Evolutionary conservation across 2,888 invertebrate genomes (phyloP).

Genomic region (Tachystola acroxantha): DNA sequence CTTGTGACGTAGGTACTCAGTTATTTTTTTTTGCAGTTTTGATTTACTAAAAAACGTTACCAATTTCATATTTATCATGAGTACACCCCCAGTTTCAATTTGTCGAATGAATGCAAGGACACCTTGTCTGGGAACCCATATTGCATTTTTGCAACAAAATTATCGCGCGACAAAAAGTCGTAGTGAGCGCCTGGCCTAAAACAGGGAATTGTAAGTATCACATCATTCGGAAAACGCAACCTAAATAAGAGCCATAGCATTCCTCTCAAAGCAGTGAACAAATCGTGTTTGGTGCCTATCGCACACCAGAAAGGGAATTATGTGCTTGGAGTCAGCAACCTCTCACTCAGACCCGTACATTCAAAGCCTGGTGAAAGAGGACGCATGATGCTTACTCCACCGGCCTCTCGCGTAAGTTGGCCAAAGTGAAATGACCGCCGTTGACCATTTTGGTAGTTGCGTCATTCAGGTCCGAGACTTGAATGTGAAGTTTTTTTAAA

Average conservation of each 20-base stretch:
- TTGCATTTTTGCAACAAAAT: too few species aligned
- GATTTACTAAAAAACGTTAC: too few species aligned
- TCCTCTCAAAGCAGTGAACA: slow-evolving; percentile 12
- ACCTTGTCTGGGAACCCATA: too few species aligned
- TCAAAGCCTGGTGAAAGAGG: slow-evolving; percentile 33
- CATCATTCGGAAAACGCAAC: not conserved
- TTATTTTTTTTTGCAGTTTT: too few species aligned
- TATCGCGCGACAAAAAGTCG: too few species aligned
- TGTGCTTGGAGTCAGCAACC: slow-evolving; percentile 13
- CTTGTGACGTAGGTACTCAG: too few species aligned
- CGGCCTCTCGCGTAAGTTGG: slow-evolving; percentile 64
- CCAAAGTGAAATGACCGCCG: slow-evolving; percentile 76
- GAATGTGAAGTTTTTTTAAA: slow-evolving; percentile 1
- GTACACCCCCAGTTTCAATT: too few species aligned
- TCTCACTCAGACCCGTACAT: slow-evolving; percentile 32
- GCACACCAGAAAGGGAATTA: slow-evolving; percentile 34
- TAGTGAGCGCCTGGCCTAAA: too few species aligned
- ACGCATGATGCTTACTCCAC: slow-evolving; percentile 28
- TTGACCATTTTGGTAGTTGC: slow-evolving; percentile 71
- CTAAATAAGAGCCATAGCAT: slow-evolving; percentile 11
- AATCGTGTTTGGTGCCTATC: slow-evolving; percentile 44
- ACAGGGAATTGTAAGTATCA: too few species aligned
- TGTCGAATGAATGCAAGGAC: too few species aligned
- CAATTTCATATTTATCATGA: too few species aligned
- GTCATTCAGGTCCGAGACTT: slow-evolving; percentile 49